These are phyloP conservation scores for Antheraea assamensis DNA, from an alignment of 2,888 invertebrate species.

Conservation along the genomic window DNA sequence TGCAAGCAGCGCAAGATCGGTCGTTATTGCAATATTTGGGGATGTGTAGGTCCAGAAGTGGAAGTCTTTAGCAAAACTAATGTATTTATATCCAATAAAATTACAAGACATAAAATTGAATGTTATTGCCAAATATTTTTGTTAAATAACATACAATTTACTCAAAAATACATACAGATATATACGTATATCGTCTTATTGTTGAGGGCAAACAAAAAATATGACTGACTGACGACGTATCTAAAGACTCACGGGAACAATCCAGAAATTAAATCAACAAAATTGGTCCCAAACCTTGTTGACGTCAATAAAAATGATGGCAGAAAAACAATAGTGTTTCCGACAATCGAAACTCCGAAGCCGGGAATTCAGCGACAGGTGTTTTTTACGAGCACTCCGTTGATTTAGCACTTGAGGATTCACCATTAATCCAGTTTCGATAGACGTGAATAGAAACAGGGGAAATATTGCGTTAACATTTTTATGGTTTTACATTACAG, in stretches of 20 bases:
- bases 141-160: too few species aligned
- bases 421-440: constrained; percentile 76
- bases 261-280: constrained; percentile 11
- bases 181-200: not conserved
- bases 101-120: too few species aligned
- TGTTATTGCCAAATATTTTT: too few species aligned
- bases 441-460: constrained; percentile 67
- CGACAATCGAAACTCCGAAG: constrained; percentile 63
- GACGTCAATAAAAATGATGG: constrained; percentile 44
- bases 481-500: constrained; percentile 18
- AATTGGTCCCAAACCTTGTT: constrained; percentile 23
- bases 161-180: not conserved
- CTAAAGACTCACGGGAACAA: not conserved
- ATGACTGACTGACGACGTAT: not conserved
- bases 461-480: constrained; percentile 60
- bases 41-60: too few species aligned
- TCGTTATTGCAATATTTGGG: too few species aligned
- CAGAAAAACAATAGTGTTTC: constrained; percentile 53
- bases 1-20: too few species aligned
- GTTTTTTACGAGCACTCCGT: constrained; percentile 73
- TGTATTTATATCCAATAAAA: too few species aligned
- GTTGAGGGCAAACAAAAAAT: not conserved
- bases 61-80: too few species aligned
- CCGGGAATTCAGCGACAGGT: constrained; percentile 73
- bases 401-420: constrained; percentile 75